Conservation (phyloP, 2,113 vertebrate species). For the Cheilinus undulatus region DNA sequence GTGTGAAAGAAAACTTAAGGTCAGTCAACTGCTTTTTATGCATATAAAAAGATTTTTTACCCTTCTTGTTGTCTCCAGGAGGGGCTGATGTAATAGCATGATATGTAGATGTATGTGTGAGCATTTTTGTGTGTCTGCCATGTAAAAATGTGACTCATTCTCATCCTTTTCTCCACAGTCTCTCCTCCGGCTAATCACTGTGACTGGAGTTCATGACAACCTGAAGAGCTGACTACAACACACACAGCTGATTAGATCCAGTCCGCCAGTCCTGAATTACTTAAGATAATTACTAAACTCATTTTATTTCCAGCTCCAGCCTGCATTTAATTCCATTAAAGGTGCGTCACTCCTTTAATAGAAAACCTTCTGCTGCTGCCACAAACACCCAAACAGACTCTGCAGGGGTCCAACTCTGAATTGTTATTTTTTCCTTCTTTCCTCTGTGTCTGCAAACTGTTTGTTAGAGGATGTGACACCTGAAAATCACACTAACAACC, state of each 20-base stretch:
- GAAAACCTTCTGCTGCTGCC: not conserved
- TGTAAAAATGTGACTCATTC: slow-evolving; percentile 34
- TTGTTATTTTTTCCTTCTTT: not conserved
- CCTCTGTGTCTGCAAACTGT: slow-evolving; percentile 5
- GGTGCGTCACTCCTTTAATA: not conserved
- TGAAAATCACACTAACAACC: slow-evolving; percentile 26
- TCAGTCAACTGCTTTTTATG: too few species aligned
- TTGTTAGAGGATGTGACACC: slow-evolving; percentile 14
- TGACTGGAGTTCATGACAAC: slow-evolving; percentile 27
- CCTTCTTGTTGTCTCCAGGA: not conserved
- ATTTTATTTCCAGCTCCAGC: slow-evolving; percentile 30
- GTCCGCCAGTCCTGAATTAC: slow-evolving; percentile 39
- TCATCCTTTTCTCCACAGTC: slow-evolving; percentile 21
- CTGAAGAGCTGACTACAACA: slow-evolving; percentile 18
- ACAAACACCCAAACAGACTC: slow-evolving; percentile 4
- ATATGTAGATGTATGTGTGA: slow-evolving; percentile 7
- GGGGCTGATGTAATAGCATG: not conserved
- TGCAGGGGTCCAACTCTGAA: not conserved
- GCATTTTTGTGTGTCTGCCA: slow-evolving; percentile 1
- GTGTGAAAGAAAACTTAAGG: too few species aligned
- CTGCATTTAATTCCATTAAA: slow-evolving; percentile 17
- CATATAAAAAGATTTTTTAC: not conserved
- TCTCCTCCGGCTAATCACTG: slow-evolving; percentile 14
- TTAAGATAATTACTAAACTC: slow-evolving; percentile 40
- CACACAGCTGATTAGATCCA: slow-evolving; percentile 38